Evolutionary conservation across 1,140 invertebrate genomes (phyloP), one percentile per base, ranked within the genome.

Genomic region (Caerostris extrusa): DNA sequence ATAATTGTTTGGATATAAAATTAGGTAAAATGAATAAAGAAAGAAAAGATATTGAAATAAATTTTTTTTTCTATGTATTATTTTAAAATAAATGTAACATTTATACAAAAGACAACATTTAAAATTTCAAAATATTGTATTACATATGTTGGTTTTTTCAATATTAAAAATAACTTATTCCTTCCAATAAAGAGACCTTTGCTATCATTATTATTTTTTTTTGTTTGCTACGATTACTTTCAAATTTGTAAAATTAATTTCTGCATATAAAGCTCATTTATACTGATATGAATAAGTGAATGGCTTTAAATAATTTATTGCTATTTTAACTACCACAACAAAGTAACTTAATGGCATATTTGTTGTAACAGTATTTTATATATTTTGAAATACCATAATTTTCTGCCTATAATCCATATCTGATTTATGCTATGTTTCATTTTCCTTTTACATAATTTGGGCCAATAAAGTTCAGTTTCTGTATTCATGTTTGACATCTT

Each of bases 231-330:
- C 71, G 34, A 34, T 77, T 77, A 53, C n/a, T 85, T 19, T 77
- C 53, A 77, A 77, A 77, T 12, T 77, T 77, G 71, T 61, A 87
- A 50, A 14, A 50, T 64, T 58, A 55, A 87, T 64, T 50, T 57
- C 34, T 64, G 67, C 71, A 90, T 81, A 60, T 56, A 86, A 92
- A 92, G 91, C 91, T 92, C 91, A 92, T 92, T 50, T 77, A 64
- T 69, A 69, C 17, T 92, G 91, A 92, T 92, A 92, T 92, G 91
- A 92, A 83, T 86, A 64, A 82, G 34, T 56, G 53, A 55, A 87
- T 87, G 14, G 50, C 53, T 77, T 53, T 34, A 53, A 77, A 77
- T 14, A 34, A 12, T 50, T 90, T 90, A 90, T 71, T 90, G 87
- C 85, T 87, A 61, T 87, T 61, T n/a, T 64, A 57, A 53, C 8